Evolutionary conservation across 1,140 invertebrate species (phyloP).

Genomic region (Drosophila seguyi): DNA sequence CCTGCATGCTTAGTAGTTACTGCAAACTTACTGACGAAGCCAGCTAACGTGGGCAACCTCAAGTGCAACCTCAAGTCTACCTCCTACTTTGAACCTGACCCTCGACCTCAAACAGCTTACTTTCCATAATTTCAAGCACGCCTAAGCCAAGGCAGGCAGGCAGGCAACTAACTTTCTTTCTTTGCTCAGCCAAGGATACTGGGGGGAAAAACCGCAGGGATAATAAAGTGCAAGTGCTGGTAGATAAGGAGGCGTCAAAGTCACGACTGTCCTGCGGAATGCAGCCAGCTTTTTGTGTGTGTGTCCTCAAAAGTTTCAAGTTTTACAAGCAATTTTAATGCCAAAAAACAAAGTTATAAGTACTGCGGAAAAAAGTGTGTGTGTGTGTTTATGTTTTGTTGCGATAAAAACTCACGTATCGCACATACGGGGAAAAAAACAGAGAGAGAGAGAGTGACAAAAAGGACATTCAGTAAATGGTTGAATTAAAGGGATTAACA

Average conservation of each 20-base stretch:
- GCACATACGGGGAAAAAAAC: slow-evolving; percentile 1
- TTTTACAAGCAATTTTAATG: slow-evolving; percentile 83
- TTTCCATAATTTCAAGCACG: slow-evolving; percentile 73
- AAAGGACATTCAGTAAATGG: slow-evolving; percentile 45
- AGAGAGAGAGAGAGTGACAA: not conserved
- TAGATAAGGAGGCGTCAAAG: slow-evolving; percentile 53
- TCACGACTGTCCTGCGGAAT: slow-evolving; percentile 56
- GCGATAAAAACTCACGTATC: slow-evolving; percentile 65
- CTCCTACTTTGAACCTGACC: slow-evolving; percentile 14
- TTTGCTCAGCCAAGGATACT: slow-evolving; percentile 46
- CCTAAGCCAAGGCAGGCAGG: slow-evolving; percentile 45
- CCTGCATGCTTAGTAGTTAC: slow-evolving; percentile 21
- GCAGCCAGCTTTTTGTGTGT: slow-evolving; percentile 53
- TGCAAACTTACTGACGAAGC: slow-evolving; percentile 38
- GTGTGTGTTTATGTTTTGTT: slow-evolving; percentile 72
- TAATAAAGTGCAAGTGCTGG: slow-evolving; percentile 71
- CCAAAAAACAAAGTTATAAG: slow-evolving; percentile 77
- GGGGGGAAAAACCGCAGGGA: slow-evolving; percentile 71
- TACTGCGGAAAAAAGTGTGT: slow-evolving; percentile 72
- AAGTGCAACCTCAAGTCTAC: slow-evolving; percentile 11
- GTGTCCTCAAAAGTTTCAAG: slow-evolving; percentile 58
- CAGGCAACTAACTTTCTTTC: slow-evolving; percentile 51
- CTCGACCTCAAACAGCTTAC: slow-evolving; percentile 60
- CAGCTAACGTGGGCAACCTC: slow-evolving; percentile 47
- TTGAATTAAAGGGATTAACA: slow-evolving; percentile 75